A percentile compares a stretch with the other conserved stretches of the same genome.
These are phyloP conservation scores for Epinotia nisella DNA, from an alignment of 2,888 invertebrate species.

Conservation along the genomic window DNA sequence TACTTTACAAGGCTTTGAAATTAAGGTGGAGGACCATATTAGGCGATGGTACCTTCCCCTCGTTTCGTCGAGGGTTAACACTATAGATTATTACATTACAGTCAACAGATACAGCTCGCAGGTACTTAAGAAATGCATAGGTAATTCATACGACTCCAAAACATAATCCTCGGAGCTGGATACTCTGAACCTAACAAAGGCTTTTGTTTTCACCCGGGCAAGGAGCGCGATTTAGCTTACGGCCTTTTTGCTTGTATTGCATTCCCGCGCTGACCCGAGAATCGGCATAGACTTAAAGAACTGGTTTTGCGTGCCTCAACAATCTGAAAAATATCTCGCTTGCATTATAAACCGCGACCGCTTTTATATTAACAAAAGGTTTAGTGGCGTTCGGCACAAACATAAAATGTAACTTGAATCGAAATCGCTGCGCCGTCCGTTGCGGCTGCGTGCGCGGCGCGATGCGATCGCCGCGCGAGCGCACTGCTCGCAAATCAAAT, in stretches of 20 bases:
- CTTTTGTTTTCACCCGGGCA: conserved; percentile 75
- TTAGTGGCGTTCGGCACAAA: conserved; percentile 43
- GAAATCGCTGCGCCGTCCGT: conserved; percentile 29
- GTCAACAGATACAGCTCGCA: background rate
- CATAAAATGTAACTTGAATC: conserved; percentile 44
- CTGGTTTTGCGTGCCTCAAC: conserved; percentile 65
- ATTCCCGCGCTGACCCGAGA: conserved; percentile 77
- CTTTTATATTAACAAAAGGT: conserved; percentile 45
- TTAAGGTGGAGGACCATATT: no score
- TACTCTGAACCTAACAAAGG: conserved; percentile 83
- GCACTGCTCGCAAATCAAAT: conserved; percentile 16
- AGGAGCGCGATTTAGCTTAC: conserved; percentile 66
- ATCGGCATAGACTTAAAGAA: conserved; percentile 66
- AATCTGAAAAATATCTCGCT: conserved; percentile 52
- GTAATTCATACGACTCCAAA: conserved; percentile 69
- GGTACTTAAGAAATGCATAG: conserved; percentile 15
- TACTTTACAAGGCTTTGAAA: no score
- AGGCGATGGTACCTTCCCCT: no score
- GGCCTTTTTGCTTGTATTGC: conserved; percentile 74
- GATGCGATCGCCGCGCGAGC: conserved; percentile 14
- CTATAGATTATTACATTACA: no score
- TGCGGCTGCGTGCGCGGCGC: conserved; percentile 6
- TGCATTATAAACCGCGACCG: conserved; percentile 44
- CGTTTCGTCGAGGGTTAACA: no score
- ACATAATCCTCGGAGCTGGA: conserved; percentile 69